Evolutionary conservation across 2,888 invertebrate species (phyloP).

Genomic region (Phragmatobia fuliginosa): DNA sequence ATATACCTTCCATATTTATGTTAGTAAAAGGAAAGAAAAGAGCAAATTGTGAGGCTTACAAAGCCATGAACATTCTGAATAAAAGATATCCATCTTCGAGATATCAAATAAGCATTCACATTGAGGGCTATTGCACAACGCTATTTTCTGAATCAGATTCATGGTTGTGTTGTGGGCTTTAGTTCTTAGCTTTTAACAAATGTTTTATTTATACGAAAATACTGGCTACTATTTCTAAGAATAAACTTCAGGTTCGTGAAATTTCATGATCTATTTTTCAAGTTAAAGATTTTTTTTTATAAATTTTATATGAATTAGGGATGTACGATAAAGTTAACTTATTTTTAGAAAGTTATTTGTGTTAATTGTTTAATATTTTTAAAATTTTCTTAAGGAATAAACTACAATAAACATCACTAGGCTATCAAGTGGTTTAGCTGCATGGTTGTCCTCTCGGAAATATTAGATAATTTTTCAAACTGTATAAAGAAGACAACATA

Average conservation of each 20-base stretch:
- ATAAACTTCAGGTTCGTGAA: not conserved
- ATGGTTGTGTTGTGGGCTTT: not conserved
- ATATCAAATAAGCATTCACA: slow-evolving; percentile 23
- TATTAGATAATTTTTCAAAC: too few relatives aligned
- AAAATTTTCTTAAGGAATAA: too few relatives aligned
- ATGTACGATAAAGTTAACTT: too few relatives aligned
- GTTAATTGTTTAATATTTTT: too few relatives aligned
- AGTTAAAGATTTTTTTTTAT: not conserved
- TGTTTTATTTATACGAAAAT: not conserved
- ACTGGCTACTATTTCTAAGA: not conserved
- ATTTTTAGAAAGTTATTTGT: too few relatives aligned
- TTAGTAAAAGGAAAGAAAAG: slow-evolving; percentile 7
- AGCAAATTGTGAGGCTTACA: slow-evolving; percentile 18
- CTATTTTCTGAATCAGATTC: slow-evolving; percentile 7
- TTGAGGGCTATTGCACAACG: not conserved
- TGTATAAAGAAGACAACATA: too few relatives aligned
- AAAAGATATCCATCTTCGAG: slow-evolving; percentile 36
- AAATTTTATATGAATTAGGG: too few relatives aligned
- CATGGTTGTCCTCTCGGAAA: too few relatives aligned
- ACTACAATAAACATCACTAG: too few relatives aligned
- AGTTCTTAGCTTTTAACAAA: not conserved
- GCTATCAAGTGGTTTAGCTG: too few relatives aligned
- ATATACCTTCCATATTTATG: slow-evolving; percentile 15
- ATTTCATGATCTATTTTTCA: not conserved
- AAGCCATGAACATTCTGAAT: slow-evolving; percentile 31